A percentile compares a stretch with the other conserved stretches of the same genome.
These are phyloP conservation scores for Oedothorax gibbosus DNA, from an alignment of 1,140 invertebrate genomes.

Conservation along the genomic window DNA sequence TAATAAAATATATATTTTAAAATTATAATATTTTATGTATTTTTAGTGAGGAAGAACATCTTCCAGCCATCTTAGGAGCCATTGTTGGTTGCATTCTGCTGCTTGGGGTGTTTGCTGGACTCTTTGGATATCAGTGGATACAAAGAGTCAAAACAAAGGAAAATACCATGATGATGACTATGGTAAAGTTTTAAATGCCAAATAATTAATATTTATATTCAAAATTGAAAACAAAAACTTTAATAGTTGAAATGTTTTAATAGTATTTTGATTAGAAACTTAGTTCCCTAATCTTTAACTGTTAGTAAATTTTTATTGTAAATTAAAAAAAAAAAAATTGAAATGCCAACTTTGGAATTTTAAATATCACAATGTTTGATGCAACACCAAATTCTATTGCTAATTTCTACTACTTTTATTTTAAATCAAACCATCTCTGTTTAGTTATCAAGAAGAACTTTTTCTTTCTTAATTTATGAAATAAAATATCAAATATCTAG, in stretches of 20 bases:
- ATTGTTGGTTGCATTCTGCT: slow-evolving; percentile 75
- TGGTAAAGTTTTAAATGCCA: slow-evolving; percentile 71
- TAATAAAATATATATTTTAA: neutral
- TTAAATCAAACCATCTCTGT: no score
- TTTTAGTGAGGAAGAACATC: slow-evolving; percentile 67
- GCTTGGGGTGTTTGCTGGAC: slow-evolving; percentile 75
- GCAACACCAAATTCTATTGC: no score
- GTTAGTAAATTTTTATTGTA: no score
- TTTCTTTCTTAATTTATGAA: neutral
- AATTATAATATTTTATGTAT: neutral
- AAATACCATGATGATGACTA: slow-evolving; percentile 90
- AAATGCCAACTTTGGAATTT: no score
- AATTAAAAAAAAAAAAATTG: no score
- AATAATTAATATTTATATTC: no score
- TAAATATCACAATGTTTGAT: no score
- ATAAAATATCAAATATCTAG: neutral
- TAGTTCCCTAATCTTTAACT: no score
- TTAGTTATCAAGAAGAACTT: neutral
- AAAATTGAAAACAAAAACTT: no score
- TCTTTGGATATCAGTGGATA: slow-evolving; percentile 78
- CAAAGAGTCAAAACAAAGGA: slow-evolving; percentile 84
- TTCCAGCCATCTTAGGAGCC: slow-evolving; percentile 76
- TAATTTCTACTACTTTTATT: no score
- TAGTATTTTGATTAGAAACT: no score
- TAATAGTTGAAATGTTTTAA: no score